phyloP scores from a whole-genome alignment of 2,113 vertebrate species.

The Grus americana region DNA sequence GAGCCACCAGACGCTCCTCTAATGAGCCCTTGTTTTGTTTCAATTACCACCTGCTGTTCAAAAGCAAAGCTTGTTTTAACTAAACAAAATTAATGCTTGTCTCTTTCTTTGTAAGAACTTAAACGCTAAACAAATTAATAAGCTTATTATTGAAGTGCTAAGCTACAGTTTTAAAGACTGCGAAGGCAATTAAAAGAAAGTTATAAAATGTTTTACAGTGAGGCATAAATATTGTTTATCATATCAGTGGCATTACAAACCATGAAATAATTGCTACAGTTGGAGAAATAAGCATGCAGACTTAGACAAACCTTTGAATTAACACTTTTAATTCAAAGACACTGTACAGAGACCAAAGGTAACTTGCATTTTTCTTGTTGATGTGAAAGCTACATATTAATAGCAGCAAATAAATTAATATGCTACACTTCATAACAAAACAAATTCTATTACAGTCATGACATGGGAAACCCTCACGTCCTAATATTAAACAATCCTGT shows the following conservation, averaged over 20 bases:
- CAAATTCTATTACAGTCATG: slow-evolving; percentile 33
- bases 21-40: slow-evolving; percentile 99
- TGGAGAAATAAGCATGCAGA: slow-evolving; percentile 71
- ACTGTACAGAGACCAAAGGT: slow-evolving; percentile 43
- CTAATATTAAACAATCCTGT: not conserved
- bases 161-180: slow-evolving; percentile 87
- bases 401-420: slow-evolving; percentile 53
- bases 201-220: slow-evolving; percentile 81
- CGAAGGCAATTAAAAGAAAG: slow-evolving; percentile 88
- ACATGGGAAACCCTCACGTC: not conserved
- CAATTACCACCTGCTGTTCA: slow-evolving; percentile 99
- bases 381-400: slow-evolving; percentile 41
- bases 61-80: slow-evolving; percentile 92
- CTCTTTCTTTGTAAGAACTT: slow-evolving; percentile 86
- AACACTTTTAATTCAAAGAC: slow-evolving; percentile 66
- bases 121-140: slow-evolving; percentile 89
- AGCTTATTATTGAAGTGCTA: slow-evolving; percentile 86
- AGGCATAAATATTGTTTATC: slow-evolving; percentile 86
- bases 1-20: slow-evolving; percentile 98
- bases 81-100: slow-evolving; percentile 90
- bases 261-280: slow-evolving; percentile 81
- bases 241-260: slow-evolving; percentile 79
- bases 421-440: slow-evolving; percentile 26
- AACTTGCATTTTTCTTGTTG: slow-evolving; percentile 52
- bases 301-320: slow-evolving; percentile 73